Evolutionary conservation across 2,888 invertebrate species (phyloP), one percentile per base, ranked within the genome.

Genomic region (Chrysotoxum bicinctum): DNA sequence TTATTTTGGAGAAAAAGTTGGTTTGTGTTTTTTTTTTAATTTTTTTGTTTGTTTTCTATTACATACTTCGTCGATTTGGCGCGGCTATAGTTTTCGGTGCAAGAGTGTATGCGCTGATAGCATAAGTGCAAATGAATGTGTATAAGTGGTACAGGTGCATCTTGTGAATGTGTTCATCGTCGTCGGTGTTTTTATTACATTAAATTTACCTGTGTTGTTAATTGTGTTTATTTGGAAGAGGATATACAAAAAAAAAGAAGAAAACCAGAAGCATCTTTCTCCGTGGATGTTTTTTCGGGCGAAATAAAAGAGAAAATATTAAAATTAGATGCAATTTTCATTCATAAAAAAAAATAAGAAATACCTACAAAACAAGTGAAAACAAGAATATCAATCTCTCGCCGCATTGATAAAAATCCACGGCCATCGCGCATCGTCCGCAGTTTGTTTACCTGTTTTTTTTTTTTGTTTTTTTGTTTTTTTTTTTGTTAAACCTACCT

Each of bases 301-400:
- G 66, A 80, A 72, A 85, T 76, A 80, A 85, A 85, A 80, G 80
- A 85, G 84, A 85, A 85, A 80, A 80, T 85, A 76, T 72, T 69
- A 30, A 76, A 72, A 85, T 85, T 80, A 54, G 52, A 73, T 76
- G 79, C 80, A 80, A 80, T 85, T 80, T 85, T 85, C 84, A 85
- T 85, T 85, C 80, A 85, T 85, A 32, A 80, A 37, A 83, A 80
- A 79, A 54, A 84, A 73, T 32, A 85, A 76, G 68, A 54, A 84
- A 73, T 32, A 85, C 72, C 68, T 72, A 66, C 48, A 79, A 83
- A 82, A 78, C 68, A 78, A 83, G 80, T 80, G 70, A 80, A 80
- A 80, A 80, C 70, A 80, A 68, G 69, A 75, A 79, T 70, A 1
- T 16, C 56, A 75, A 79, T 70, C 3, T 16, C 56, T 21, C 16